Evolutionary conservation across 1,140 invertebrate genomes (phyloP), one percentile per base, ranked within the genome.

Genomic region (Drosophila oshimai): DNA sequence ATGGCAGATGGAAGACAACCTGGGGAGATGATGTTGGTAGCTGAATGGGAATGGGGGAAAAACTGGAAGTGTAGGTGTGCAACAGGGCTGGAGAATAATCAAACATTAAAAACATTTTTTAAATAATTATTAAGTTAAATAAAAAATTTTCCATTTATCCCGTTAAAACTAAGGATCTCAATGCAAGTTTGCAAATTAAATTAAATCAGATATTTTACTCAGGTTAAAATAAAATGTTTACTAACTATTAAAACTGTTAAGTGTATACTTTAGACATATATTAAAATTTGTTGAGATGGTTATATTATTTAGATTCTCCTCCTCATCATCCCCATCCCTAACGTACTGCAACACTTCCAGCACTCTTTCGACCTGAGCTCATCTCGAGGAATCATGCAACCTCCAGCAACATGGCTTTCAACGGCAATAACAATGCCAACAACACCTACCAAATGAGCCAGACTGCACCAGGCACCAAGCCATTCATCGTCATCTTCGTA

Each of bases 361-460:
- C 26, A 0, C 12, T 15, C 39, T n/a, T n/a, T 34, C 15, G 26
- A 29, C 29, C 46, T 15, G 9, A 33, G 22, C 71, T 31, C 74
- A 77, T 45, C 46, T 61, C 9, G n/a, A 39, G 7, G n/a, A 39
- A n/a, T 22, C 62, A 46, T 41, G 49, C 55, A 77, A 77, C 55
- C 68, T 55, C 73, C 71, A 76, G 47, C 55, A 26, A 62, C 20
- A 49, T 42, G 60, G 54, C 74, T 71, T 57, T 69, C 76, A 81
- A 55, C 73, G 49, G 51, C 68, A 58, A 61, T 62, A 65, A 75
- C 61, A 78, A 61, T 60, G 68, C 54, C 60, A 68, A 60, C 53
- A 74, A 74, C 73, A 83, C 68, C 78, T 77, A 61, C 62, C 57
- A 62, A 74, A 68, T 57, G 41, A 61, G 58, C 74, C 46, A 46